These are phyloP conservation scores for Dendrolimus punctatus DNA, from an alignment of 1,140 invertebrate species.

Conservation along the genomic window DNA sequence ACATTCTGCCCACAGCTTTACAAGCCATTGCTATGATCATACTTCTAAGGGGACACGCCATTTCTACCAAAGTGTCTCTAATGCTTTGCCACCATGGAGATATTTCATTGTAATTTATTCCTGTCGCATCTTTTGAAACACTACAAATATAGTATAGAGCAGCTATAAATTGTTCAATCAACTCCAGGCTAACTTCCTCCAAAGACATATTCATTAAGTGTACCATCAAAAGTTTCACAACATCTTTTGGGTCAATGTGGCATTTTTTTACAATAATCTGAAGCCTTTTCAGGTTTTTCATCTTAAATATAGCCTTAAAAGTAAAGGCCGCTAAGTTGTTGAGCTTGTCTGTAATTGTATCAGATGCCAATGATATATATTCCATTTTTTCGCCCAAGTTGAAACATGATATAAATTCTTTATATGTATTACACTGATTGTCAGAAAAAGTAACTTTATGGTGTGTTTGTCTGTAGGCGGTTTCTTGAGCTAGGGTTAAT, in stretches of 20 bases:
- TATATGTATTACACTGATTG: constrained; percentile 30
- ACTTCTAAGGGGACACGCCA: constrained; percentile 79
- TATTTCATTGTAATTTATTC: constrained; percentile 75
- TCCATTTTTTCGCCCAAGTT: constrained; percentile 59
- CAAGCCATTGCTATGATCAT: constrained; percentile 84
- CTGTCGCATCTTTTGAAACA: constrained; percentile 49
- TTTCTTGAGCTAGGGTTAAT: constrained; percentile 54
- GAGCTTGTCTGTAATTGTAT: constrained; percentile 47
- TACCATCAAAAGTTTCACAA: constrained; percentile 77
- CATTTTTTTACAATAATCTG: constrained; percentile 68
- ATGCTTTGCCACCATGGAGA: constrained; percentile 84
- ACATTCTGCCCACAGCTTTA: constrained; percentile 76
- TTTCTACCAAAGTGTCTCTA: constrained; percentile 79
- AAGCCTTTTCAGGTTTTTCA: constrained; percentile 67
- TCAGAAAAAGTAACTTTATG: constrained; percentile 56
- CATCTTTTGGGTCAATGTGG: constrained; percentile 71
- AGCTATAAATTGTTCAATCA: constrained; percentile 69
- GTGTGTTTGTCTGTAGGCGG: constrained; percentile 46
- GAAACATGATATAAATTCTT: constrained; percentile 69
- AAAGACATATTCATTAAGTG: constrained; percentile 77
- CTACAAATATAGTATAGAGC: constrained; percentile 61
- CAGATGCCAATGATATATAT: constrained; percentile 50
- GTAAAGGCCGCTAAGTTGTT: constrained; percentile 73
- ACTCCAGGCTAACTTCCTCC: constrained; percentile 61
- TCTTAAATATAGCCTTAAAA: constrained; percentile 74